A percentile compares a stretch with the other conserved stretches of the same genome.
phyloP scores from a whole-genome alignment of 1,140 invertebrate species.

The Dreissena rostriformis region DNA sequence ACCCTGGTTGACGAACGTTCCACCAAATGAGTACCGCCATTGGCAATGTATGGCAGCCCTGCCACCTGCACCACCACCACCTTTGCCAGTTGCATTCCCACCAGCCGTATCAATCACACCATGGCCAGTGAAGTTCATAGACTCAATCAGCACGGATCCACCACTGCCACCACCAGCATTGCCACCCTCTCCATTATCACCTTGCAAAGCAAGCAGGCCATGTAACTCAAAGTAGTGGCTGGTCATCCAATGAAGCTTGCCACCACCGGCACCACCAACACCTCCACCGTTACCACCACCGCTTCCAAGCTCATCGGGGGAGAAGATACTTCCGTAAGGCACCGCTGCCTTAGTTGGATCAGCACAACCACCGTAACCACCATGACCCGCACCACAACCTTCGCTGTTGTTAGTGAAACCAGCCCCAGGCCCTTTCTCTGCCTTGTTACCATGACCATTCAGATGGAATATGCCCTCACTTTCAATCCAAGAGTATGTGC shows the following conservation, averaged over 20 bases:
- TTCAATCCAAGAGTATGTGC: constrained; percentile 70
- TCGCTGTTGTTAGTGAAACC: constrained; percentile 61
- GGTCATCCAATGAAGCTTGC: constrained; percentile 67
- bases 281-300: constrained; percentile 72
- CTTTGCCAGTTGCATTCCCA: constrained; percentile 54
- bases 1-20: constrained; percentile 67
- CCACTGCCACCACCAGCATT: constrained; percentile 73
- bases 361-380: constrained; percentile 67
- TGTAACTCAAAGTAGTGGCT: constrained; percentile 70
- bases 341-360: constrained; percentile 41
- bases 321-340: constrained; percentile 70
- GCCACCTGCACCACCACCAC: constrained; percentile 71
- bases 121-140: constrained; percentile 73
- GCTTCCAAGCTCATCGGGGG: constrained; percentile 64
- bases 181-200: constrained; percentile 58
- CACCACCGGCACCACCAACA: constrained; percentile 68
- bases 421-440: constrained; percentile 63
- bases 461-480: constrained; percentile 70
- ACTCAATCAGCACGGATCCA: constrained; percentile 69
- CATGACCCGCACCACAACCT: constrained; percentile 72
- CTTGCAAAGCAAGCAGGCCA: constrained; percentile 68
- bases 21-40: constrained; percentile 70
- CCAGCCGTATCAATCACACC: constrained; percentile 68
- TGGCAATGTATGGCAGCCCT: constrained; percentile 71
- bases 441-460: constrained; percentile 64